Base-by-base conservation (phyloP, 2,113 vertebrate genomes). In the Xiphophorus hellerii region DNA sequence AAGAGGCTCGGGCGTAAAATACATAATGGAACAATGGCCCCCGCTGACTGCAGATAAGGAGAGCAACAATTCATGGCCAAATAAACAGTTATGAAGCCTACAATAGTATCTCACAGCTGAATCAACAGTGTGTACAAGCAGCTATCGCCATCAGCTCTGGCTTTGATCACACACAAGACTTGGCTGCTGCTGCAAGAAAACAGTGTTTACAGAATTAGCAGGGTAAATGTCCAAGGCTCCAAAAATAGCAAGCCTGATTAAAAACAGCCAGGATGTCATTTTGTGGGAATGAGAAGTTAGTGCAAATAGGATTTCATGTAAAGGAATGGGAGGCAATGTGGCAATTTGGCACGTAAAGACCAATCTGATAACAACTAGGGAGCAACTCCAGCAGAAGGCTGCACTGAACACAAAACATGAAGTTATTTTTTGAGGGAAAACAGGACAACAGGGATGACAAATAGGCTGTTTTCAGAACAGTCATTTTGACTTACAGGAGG, bases 91-190 rank as follows among this genome's bases (percentile, higher is more conserved):
- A 88, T 85, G 84, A 85, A 82, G 85, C 76, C 76, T 72, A 93
- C 92, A 93, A 93, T 92, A 82, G 90, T 86, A 91, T 91, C 89
- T 82, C 82, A 83, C 89, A 78, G 85, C 91, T 93, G 92, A 93
- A 92, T 93, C 92, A 93, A 93, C 93, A 92, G 80, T 79, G 89
- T 81, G 81, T 87, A 84, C 80, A 83, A 84, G 80, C 87, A 81
- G 78, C 84, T 48, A 87, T 83, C 29, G 72, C 71, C 77, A 62
- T 80, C 84, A 73, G 77, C 80, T 70, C 69, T 74, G 63, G 84
- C 89, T 92, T 90, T 89, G 86, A 92, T 93, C 90, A 74, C 51
- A 74, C 51, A 74, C 54, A 37, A 81, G 65, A 87, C 82, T 77
- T 80, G 73, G 71, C 88, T 79, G 71, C 88, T 74, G 81, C 88